phyloP scores from a whole-genome alignment of 2,888 invertebrate genomes.

The Desoria tigrina region DNA sequence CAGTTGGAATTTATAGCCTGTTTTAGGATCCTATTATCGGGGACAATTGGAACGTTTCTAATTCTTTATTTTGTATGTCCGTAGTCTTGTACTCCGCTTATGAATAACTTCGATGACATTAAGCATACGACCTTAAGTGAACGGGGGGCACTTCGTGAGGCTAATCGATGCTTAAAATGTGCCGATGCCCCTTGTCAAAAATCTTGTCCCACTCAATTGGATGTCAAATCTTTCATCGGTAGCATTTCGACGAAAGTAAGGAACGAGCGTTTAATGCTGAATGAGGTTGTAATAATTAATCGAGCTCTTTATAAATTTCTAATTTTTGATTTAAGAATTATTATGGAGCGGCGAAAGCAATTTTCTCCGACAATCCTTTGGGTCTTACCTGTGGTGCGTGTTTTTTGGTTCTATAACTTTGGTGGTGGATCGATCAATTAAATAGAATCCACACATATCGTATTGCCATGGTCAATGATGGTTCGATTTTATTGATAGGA shows the following conservation, averaged over 20 bases:
- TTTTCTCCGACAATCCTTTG: slow-evolving; percentile 94
- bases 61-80: slow-evolving; percentile 54
- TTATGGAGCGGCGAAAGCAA: slow-evolving; percentile 94
- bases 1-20: no score
- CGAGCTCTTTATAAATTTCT: slow-evolving; percentile 2
- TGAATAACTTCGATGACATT: slow-evolving; percentile 92
- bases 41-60: no score
- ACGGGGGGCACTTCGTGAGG: slow-evolving; percentile 86
- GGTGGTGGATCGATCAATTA: no score
- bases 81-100: slow-evolving; percentile 67
- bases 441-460: no score
- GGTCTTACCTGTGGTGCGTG: slow-evolving; percentile 92
- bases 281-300: background rate
- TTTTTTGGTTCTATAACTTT: no score
- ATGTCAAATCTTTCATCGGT: slow-evolving; percentile 94
- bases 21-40: no score
- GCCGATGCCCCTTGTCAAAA: slow-evolving; percentile 98
- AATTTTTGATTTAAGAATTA: slow-evolving; percentile 82
- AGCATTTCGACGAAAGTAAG: slow-evolving; percentile 89
- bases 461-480: no score
- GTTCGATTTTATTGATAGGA: no score
- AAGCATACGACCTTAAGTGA: slow-evolving; percentile 97
- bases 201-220: slow-evolving; percentile 96
- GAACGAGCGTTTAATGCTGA: slow-evolving; percentile 5
- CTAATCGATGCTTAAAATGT: slow-evolving; percentile 84